Base-by-base conservation (phyloP, 2,113 vertebrate genomes). In the Myrmophylax atrothorax region DNA sequence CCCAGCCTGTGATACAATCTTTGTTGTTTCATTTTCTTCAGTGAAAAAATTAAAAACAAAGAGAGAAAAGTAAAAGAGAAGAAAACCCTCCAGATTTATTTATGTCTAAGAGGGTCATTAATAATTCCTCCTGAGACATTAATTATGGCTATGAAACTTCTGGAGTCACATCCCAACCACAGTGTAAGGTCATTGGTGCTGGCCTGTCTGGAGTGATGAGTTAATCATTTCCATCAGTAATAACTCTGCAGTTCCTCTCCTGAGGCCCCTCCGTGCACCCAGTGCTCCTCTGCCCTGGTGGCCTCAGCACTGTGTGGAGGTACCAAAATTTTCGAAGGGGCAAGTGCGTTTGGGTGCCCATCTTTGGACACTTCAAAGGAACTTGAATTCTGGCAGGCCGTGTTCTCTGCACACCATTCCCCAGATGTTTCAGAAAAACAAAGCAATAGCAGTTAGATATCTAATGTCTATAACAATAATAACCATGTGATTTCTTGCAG, bases 371-470 rank as follows among this genome's bases (percentile, higher is more conserved):
- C 59, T 88, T 84, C 56, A 81, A 93, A 93, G 64, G 42, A 86
- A 26, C 40, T 56, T 75, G 75, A 58, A 31, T 75, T 94, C 94
- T 96, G 89, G 86, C 86, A 78, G 88, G 23, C 85, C 78, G 23
- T 68, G 29, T 86, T 87, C 79, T 92, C 89, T 90, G 69, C 53
- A 82, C 64, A 85, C 86, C 78, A 87, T 91, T 89, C 59, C 88
- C 84, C 80, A 93, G 84, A 96, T 96, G 93, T 94, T 96, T 94
- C 93, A 62, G 84, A 81, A 93, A 89, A 88, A 84, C 74, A 85
- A 91, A 84, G 84, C 64, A 89, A 66, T 93, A 88, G 81, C 91
- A 86, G 73, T 90, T 92, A 90, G 42, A 92, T 85, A 72, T 85
- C 87, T 79, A 85, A 92, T 50, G 42, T 94, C 50, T 90, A 83